phyloP scores from a whole-genome alignment of 2,888 invertebrate species.

The Flexamia atlantica region DNA sequence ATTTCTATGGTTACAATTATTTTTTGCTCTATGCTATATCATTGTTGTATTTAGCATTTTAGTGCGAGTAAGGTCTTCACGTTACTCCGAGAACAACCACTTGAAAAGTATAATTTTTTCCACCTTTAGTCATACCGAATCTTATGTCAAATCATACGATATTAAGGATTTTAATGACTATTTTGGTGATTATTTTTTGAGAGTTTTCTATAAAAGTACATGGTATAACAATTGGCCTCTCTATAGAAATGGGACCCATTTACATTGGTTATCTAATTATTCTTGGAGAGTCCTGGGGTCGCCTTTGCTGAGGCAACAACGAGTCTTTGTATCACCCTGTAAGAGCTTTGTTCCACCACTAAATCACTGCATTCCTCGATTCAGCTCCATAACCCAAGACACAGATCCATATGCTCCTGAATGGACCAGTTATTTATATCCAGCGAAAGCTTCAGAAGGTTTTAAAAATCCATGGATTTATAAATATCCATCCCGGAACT shows the following conservation, averaged over 20 bases:
- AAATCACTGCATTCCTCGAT: neutral
- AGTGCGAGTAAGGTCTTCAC: neutral
- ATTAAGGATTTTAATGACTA: neutral
- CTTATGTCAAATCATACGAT: neutral
- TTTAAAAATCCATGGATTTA: neutral
- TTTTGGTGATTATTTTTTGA: neutral
- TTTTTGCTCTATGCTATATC: neutral
- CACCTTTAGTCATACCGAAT: neutral
- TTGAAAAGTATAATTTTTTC: neutral
- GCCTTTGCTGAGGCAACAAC: neutral
- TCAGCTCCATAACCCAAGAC: neutral
- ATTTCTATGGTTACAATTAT: neutral
- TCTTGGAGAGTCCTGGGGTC: neutral
- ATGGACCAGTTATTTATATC: neutral
- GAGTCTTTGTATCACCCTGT: neutral
- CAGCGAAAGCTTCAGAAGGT: neutral
- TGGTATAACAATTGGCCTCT: neutral
- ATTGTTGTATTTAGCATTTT: neutral
- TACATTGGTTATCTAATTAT: neutral
- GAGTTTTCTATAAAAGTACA: neutral
- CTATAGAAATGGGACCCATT: neutral
- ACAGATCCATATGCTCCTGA: neutral
- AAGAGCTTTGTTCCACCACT: neutral
- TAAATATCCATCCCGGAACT: neutral
- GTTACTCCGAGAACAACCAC: neutral